These are phyloP conservation scores for Pocota personata DNA, from an alignment of 2,888 invertebrate species.

Conservation along the genomic window DNA sequence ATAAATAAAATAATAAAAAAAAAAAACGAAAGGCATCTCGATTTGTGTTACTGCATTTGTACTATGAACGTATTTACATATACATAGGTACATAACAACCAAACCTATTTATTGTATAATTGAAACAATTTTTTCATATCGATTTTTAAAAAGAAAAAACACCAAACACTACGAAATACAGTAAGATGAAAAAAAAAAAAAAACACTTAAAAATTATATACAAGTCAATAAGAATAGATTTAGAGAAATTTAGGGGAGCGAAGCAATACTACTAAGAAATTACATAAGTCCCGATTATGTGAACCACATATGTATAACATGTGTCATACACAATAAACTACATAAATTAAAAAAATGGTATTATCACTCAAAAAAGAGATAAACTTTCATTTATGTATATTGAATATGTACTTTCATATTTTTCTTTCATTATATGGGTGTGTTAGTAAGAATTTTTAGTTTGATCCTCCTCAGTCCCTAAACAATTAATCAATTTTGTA, in stretches of 20 bases:
- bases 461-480: neutral
- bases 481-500: neutral
- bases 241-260: conserved; percentile 66
- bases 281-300: conserved; percentile 62
- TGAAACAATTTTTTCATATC: conserved; percentile 66
- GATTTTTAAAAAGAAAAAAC: conserved; percentile 52
- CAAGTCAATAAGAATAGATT: conserved; percentile 67
- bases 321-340: conserved; percentile 70
- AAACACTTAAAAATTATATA: conserved; percentile 42
- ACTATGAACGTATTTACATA: conserved; percentile 61
- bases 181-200: conserved; percentile 56
- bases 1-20: conserved; percentile 43
- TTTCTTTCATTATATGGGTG: neutral
- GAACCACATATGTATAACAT: conserved; percentile 65
- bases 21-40: conserved; percentile 51
- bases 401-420: neutral
- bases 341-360: conserved; percentile 39
- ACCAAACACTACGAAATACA: conserved; percentile 70
- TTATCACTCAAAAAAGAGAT: conserved; percentile 35
- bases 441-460: neutral
- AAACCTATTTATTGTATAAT: conserved; percentile 63
- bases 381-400: neutral
- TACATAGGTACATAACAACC: conserved; percentile 15
- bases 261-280: conserved; percentile 68
- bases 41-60: conserved; percentile 55